A percentile compares a stretch with the other conserved stretches of the same genome.
Evolutionary conservation across 2,888 invertebrate species (phyloP).

Genomic region (Limulus polyphemus): DNA sequence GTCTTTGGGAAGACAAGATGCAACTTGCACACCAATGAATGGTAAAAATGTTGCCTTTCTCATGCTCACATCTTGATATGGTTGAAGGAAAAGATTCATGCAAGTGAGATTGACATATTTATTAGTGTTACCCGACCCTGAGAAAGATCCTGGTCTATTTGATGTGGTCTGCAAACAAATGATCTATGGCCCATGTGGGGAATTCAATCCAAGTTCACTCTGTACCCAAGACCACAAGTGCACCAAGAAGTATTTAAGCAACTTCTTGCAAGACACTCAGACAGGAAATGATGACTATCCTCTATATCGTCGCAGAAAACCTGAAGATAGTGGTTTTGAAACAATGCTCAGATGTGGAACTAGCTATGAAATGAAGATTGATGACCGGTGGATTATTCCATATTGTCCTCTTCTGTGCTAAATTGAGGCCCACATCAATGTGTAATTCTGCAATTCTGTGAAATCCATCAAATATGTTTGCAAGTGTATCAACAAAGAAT

Average conservation of each 20-base stretch:
- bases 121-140: too few species aligned
- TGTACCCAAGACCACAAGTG: background rate
- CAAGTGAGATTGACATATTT: too few species aligned
- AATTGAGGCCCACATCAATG: constrained; percentile 24
- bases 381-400: constrained; percentile 10
- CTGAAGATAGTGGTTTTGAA: too few species aligned
- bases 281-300: constrained; percentile 7
- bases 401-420: constrained; percentile 24
- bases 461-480: constrained; percentile 37
- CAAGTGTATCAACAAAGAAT: constrained; percentile 28
- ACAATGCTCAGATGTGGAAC: too few species aligned
- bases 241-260: background rate
- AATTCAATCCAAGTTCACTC: background rate
- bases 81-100: too few species aligned
- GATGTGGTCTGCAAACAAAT: too few species aligned
- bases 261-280: background rate
- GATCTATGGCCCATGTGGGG: background rate
- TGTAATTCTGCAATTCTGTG: constrained; percentile 35
- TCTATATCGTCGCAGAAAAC: constrained; percentile 1
- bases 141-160: too few species aligned
- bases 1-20: constrained; percentile 27
- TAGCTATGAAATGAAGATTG: background rate
- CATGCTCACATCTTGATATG: constrained; percentile 27
- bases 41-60: constrained; percentile 32
- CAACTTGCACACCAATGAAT: constrained; percentile 29